Evolutionary conservation across 1,140 invertebrate species (phyloP), one percentile per base, ranked within the genome.

Genomic region (Hormaphis cornu): DNA sequence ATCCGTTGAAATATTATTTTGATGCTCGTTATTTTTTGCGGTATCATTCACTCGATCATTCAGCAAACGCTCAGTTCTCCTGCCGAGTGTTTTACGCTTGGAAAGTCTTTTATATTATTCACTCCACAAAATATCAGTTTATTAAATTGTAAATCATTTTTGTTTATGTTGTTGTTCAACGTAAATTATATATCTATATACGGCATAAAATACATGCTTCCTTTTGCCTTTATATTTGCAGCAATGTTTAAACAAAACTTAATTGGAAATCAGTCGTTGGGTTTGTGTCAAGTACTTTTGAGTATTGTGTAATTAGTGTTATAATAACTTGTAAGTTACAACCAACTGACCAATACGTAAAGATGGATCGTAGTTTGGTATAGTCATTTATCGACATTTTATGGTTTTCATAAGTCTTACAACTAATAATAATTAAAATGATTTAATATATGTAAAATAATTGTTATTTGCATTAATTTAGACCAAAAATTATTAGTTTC

Each of bases 11-110:
- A 66, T 33, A 30, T 48, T 66, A 48, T 66, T 66, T 66, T 66
- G 59, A 66, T 66, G 59, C 59, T 66, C 59, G 59, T 66, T 66
- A 66, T 66, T 66, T 66, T 66, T 46, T 66, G 48, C 42, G 59
- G 40, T 44, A 28, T 66, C 18, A 66, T 66, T 66, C 59, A 66
- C 59, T 66, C 59, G 59, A 66, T 48, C 42, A 66, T 66, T 66
- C 59, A 66, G 12, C 59, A 48, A 48, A 66, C 59, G 44, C 18
- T n/a, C 59, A 66, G 48, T 66, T 66, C 40, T 66, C 48, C 48
- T 66, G 12, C 44, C 42, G 20, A 66, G 59, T 66, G 28, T 28
- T 48, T 66, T 66, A 46, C 59, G 59, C 59, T 48, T 48, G 59
- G 28, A 8, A 66, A 48, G 30, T 48, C 42, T 48, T 24, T 66